phyloP scores from a whole-genome alignment of 1,140 invertebrate species.

The Tetramorium simillimum region DNA sequence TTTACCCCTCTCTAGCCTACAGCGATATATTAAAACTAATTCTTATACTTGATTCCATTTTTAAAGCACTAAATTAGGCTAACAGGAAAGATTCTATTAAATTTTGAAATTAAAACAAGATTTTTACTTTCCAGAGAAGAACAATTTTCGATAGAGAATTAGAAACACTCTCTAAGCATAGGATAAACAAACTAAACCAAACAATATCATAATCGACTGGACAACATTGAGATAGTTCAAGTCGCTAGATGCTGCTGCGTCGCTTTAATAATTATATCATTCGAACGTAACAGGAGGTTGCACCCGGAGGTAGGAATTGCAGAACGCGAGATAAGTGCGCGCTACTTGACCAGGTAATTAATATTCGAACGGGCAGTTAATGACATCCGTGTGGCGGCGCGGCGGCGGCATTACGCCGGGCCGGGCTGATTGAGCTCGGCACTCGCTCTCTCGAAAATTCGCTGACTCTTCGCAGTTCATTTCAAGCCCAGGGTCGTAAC shows the following conservation, averaged over 20 bases:
- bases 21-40: not conserved
- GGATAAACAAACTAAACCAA: not conserved
- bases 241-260: not conserved
- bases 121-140: not conserved
- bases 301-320: slow-evolving; percentile 58
- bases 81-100: not conserved
- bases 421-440: slow-evolving; percentile 65
- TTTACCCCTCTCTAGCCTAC: too few species aligned
- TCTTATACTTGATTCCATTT: not conserved
- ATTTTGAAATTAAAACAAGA: not conserved
- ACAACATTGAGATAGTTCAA: not conserved
- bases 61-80: not conserved
- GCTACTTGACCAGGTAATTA: slow-evolving; percentile 71
- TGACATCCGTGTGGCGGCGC: slow-evolving; percentile 64
- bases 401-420: slow-evolving; percentile 55
- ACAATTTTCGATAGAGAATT: not conserved
- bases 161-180: not conserved
- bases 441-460: slow-evolving; percentile 73
- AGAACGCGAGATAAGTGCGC: slow-evolving; percentile 64
- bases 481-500: slow-evolving; percentile 71
- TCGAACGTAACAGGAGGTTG: slow-evolving; percentile 60
- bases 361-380: slow-evolving; percentile 74
- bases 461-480: slow-evolving; percentile 77
- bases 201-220: slow-evolving; percentile 14
- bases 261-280: slow-evolving; percentile 68